Evolutionary conservation across 37 sponge, comb jelly and placozoan genomes (phyloP).

Genomic region (Geodia barretti): DNA sequence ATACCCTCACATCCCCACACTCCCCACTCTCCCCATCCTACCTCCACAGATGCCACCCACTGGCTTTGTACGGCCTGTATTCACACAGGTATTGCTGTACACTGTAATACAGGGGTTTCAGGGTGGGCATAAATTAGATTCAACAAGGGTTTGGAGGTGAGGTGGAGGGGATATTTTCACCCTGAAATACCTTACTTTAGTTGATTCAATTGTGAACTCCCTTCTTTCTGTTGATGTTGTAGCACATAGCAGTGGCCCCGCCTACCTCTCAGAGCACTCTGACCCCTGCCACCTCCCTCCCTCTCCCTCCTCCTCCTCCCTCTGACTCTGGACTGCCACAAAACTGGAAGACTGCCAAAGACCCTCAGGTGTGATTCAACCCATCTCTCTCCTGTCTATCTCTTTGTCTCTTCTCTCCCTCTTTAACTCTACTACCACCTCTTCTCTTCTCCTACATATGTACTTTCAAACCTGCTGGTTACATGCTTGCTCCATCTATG

Average conservation of each 20-base stretch:
- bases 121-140: too few relatives aligned
- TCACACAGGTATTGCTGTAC: background rate
- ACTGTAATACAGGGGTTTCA: too few relatives aligned
- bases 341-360: conserved; percentile 65
- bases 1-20: background rate
- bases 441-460: background rate
- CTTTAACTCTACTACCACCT: background rate
- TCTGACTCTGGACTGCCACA: conserved; percentile 36
- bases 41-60: background rate
- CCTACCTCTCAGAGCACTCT: background rate
- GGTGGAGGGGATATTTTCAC: too few relatives aligned
- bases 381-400: too few relatives aligned
- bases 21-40: background rate
- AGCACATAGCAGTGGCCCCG: background rate
- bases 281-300: conserved; percentile 8
- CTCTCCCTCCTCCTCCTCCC: conserved; percentile 41
- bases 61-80: background rate
- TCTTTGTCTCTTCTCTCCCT: too few relatives aligned
- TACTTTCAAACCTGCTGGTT: background rate
- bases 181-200: too few relatives aligned
- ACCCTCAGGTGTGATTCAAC: conserved; percentile 34
- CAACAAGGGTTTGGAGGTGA: too few relatives aligned
- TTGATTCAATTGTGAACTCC: background rate
- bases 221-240: background rate
- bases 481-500: background rate